These are phyloP conservation scores for Brachionus paranguensis DNA, from an alignment of 1,140 invertebrate species.

Conservation along the genomic window DNA sequence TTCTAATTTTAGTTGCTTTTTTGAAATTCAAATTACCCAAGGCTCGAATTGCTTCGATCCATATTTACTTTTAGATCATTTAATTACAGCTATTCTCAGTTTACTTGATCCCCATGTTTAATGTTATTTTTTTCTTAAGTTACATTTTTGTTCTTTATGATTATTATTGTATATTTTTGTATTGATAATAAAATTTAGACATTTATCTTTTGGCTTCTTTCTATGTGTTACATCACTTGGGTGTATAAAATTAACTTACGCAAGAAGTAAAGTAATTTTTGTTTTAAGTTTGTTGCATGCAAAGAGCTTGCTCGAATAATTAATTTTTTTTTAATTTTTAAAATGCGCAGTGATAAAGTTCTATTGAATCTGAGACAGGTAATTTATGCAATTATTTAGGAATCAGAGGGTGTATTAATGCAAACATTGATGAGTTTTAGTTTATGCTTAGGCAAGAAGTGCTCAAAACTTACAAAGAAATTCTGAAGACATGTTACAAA, in stretches of 20 bases:
- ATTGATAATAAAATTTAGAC: neutral
- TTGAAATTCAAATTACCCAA: neutral
- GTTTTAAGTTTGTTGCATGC: neutral
- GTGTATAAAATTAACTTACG: neutral
- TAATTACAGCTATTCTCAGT: neutral
- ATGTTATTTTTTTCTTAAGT: neutral
- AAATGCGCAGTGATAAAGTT: conserved; percentile 8
- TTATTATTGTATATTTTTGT: neutral
- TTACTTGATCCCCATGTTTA: neutral
- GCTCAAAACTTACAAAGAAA: neutral
- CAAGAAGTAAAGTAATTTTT: conserved; percentile 1
- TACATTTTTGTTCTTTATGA: neutral
- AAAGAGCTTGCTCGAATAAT: neutral
- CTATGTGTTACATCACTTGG: neutral
- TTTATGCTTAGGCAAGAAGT: conserved; percentile 18
- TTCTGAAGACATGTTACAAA: neutral
- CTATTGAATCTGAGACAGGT: conserved; percentile 14
- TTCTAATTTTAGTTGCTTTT: neutral
- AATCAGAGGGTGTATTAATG: neutral
- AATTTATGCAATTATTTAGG: neutral
- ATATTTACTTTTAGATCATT: conserved; percentile 18
- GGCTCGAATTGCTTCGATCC: neutral
- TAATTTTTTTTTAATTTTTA: neutral
- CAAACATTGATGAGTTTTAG: neutral
- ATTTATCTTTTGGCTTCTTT: neutral